Percentiles rank a stretch among this genome's conserved stretches.
Evolutionary conservation across 2,888 invertebrate species (phyloP).

Genomic region (Suillia variegata): DNA sequence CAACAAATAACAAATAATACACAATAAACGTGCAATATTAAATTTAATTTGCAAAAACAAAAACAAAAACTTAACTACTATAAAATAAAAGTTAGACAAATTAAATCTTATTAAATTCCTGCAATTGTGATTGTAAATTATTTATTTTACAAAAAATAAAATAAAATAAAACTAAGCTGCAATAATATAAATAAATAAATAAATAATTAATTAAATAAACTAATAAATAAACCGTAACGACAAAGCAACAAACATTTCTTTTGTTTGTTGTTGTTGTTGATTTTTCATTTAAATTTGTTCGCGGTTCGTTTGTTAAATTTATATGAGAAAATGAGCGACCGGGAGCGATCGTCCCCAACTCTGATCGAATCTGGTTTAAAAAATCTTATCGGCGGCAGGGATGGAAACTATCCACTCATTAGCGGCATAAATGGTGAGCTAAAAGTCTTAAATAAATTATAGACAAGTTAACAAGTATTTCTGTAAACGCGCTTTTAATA

Average conservation of each 20-base stretch:
- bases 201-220: conserved; percentile 7
- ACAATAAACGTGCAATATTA: conserved; percentile 51
- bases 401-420: conserved; percentile 78
- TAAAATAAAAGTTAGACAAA: no score
- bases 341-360: conserved; percentile 87
- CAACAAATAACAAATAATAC: conserved; percentile 35
- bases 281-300: neutral
- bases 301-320: conserved; percentile 46
- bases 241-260: neutral
- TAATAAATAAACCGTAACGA: neutral
- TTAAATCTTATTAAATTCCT: conserved; percentile 19
- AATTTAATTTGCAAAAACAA: conserved; percentile 40
- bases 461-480: neutral
- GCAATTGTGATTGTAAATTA: conserved; percentile 20
- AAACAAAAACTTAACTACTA: conserved; percentile 17
- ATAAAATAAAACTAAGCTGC: no score
- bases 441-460: conserved; percentile 1
- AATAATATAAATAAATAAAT: conserved; percentile 8
- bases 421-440: conserved; percentile 73
- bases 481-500: neutral
- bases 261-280: neutral
- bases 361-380: conserved; percentile 84
- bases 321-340: conserved; percentile 77
- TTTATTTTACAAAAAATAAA: neutral
- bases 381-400: conserved; percentile 80